phyloP scores from a whole-genome alignment of 2,888 invertebrate species.

The Imbricaverruca yamaguchii region DNA sequence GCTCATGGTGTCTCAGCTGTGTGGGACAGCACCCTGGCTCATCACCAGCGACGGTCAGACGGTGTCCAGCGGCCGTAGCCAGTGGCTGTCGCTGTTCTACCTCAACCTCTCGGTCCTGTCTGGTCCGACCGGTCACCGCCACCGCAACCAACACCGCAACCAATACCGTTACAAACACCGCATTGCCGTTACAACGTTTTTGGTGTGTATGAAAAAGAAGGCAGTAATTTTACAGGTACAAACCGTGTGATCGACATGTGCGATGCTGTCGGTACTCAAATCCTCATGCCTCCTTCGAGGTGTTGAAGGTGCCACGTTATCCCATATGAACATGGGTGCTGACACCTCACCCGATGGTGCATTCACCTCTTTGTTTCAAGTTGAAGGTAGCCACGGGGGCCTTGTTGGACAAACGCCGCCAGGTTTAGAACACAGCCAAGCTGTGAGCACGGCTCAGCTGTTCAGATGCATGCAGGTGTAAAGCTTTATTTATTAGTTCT shows the following conservation, averaged over 20 bases:
- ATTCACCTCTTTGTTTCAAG: too few species aligned
- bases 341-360: too few species aligned
- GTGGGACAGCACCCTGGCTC: too few species aligned
- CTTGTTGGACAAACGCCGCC: neutral
- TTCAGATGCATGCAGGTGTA: neutral
- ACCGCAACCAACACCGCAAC: neutral
- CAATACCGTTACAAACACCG: too few species aligned
- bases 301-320: too few species aligned
- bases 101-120: neutral
- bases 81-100: neutral
- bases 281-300: too few species aligned
- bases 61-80: neutral
- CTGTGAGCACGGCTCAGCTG: neutral
- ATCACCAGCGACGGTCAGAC: too few species aligned
- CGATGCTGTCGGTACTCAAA: too few species aligned
- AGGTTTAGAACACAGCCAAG: neutral
- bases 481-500: slow-evolving; percentile 18
- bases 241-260: neutral
- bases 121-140: neutral
- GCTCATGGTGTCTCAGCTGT: too few species aligned
- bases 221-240: neutral
- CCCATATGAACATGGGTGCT: too few species aligned
- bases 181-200: neutral
- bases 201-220: neutral
- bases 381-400: neutral